Conservation (phyloP, 1,140 invertebrate genomes). For the Drosophila insularis region DNA sequence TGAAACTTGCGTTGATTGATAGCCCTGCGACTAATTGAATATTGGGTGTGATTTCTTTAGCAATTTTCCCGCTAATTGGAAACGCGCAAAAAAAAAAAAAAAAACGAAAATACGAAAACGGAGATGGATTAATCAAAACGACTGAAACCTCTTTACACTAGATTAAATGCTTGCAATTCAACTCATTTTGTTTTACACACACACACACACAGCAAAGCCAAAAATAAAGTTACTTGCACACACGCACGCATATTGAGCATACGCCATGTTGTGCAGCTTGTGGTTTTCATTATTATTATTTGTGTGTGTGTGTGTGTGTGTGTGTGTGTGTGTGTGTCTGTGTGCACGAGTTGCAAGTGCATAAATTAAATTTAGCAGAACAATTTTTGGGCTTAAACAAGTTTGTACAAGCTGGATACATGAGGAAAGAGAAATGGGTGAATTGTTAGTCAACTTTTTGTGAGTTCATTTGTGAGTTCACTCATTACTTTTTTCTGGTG, state of each 20-base stretch:
- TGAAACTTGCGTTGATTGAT: slow-evolving; percentile 43
- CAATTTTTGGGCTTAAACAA: slow-evolving; percentile 44
- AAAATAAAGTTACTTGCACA: slow-evolving; percentile 8
- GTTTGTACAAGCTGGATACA: slow-evolving; percentile 19
- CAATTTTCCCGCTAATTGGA: slow-evolving; percentile 27
- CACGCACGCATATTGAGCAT: slow-evolving; percentile 34
- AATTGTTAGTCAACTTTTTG: slow-evolving; percentile 34
- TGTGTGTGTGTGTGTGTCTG: not conserved
- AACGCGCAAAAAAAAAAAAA: not conserved
- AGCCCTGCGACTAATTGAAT: slow-evolving; percentile 25
- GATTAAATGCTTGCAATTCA: slow-evolving; percentile 11
- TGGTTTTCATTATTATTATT: slow-evolving; percentile 45
- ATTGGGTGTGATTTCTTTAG: slow-evolving; percentile 16
- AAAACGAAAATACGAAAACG: not conserved
- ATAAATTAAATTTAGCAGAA: slow-evolving; percentile 64
- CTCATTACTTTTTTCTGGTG: not conserved
- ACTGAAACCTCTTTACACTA: slow-evolving; percentile 5
- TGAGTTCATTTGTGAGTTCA: slow-evolving; percentile 7
- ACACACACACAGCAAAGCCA: not conserved
- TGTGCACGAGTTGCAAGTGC: slow-evolving; percentile 28
- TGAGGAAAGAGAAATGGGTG: not conserved
- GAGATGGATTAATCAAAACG: not conserved
- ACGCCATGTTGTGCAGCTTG: slow-evolving; percentile 49
- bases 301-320: slow-evolving; percentile 11
- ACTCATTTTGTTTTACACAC: slow-evolving; percentile 6